Evolutionary conservation across 2,888 invertebrate species (phyloP).

Genomic region (Noctua janthe): DNA sequence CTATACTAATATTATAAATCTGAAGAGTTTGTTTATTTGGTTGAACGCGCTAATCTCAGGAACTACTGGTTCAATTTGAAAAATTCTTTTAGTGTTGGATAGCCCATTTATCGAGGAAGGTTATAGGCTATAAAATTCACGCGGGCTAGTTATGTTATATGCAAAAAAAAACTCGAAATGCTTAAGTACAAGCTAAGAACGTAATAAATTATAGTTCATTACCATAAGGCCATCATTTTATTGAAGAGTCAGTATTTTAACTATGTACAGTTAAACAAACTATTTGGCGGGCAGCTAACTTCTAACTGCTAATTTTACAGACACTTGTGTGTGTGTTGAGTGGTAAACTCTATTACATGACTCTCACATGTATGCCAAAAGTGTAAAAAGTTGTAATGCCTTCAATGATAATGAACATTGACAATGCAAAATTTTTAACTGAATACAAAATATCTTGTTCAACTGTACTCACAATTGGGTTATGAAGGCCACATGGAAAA

Average conservation of each 20-base stretch:
- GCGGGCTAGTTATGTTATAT: neutral
- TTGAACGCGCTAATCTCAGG: too few relatives aligned
- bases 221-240: neutral
- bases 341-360: neutral
- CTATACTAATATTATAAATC: too few relatives aligned
- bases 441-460: neutral
- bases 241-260: neutral
- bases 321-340: neutral
- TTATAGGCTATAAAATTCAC: too few relatives aligned
- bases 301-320: neutral
- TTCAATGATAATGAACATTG: neutral
- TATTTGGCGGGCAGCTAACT: neutral
- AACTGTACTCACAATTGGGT: neutral
- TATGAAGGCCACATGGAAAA: slow-evolving; percentile 10
- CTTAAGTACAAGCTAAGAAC: neutral
- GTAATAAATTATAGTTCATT: neutral
- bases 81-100: too few relatives aligned
- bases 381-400: neutral
- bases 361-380: neutral
- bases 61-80: too few relatives aligned
- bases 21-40: too few relatives aligned
- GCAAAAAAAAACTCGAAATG: neutral
- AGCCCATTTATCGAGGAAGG: too few relatives aligned
- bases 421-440: neutral
- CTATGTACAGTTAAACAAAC: neutral